Percentiles rank a stretch among this genome's conserved stretches.
Conservation (phyloP, 2,888 invertebrate genomes). For the Eristalis pertinax region DNA sequence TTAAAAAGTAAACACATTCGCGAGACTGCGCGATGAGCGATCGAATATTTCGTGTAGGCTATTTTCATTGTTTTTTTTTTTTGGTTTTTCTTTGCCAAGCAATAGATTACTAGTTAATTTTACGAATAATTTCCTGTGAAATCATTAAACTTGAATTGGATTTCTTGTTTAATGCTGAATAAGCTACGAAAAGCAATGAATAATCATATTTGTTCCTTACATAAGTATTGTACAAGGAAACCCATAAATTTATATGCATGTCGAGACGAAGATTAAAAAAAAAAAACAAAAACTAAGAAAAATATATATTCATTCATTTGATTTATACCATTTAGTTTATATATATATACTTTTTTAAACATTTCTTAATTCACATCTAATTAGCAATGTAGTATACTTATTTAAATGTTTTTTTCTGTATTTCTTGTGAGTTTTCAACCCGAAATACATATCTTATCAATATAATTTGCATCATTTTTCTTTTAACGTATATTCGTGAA, state of each 20-base stretch:
- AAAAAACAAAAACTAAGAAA: slow-evolving; percentile 29
- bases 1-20: slow-evolving; percentile 34
- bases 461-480: too few relatives aligned
- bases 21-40: not conserved
- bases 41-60: not conserved
- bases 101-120: slow-evolving; percentile 55
- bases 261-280: not conserved
- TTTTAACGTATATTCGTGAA: too few relatives aligned
- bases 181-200: slow-evolving; percentile 51
- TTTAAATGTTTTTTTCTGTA: slow-evolving; percentile 23
- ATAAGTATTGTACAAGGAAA: not conserved
- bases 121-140: slow-evolving; percentile 52
- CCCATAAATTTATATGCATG: slow-evolving; percentile 12
- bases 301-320: slow-evolving; percentile 34
- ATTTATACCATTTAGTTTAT: slow-evolving; percentile 13
- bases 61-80: not conserved
- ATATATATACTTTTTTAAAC: not conserved
- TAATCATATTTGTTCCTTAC: slow-evolving; percentile 24
- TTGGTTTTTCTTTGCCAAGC: slow-evolving; percentile 66
- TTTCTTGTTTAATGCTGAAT: not conserved
- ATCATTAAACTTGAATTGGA: slow-evolving; percentile 22
- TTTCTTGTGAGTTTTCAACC: slow-evolving; percentile 64
- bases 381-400: slow-evolving; percentile 61
- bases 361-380: slow-evolving; percentile 65
- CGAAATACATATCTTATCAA: slow-evolving; percentile 29